Percentiles rank a stretch among this genome's conserved stretches.
Conservation (phyloP, 2,888 invertebrate genomes). For the Boloria euphrosyne region DNA sequence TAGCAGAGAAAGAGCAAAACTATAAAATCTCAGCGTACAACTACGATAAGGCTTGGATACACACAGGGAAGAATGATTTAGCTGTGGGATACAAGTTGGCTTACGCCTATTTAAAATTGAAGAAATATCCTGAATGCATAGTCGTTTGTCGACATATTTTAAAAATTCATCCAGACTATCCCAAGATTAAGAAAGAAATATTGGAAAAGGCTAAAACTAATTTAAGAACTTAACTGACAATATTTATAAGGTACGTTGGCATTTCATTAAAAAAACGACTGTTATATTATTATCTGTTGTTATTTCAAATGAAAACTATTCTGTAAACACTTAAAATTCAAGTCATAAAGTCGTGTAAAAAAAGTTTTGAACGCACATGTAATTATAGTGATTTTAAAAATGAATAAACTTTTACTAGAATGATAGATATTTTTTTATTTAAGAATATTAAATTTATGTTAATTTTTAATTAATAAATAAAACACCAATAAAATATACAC, state of each 20-base stretch:
- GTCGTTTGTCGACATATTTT: conserved; percentile 93
- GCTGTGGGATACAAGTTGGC: conserved; percentile 96
- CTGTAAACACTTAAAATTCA: no score
- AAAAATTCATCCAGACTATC: conserved; percentile 91
- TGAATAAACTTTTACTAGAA: no score
- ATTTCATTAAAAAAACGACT: no score
- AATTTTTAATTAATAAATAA: conserved; percentile 44
- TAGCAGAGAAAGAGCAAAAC: conserved; percentile 95
- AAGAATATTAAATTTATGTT: neutral
- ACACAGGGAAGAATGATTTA: conserved; percentile 91
- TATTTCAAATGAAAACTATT: no score
- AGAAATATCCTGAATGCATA: conserved; percentile 93
- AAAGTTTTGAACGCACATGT: no score
- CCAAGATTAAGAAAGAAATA: conserved; percentile 95
- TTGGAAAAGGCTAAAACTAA: conserved; percentile 93
- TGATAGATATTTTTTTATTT: no score
- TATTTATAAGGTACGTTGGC: neutral
- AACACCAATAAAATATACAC: conserved; percentile 59
- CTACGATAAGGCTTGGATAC: conserved; percentile 94
- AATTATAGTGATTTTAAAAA: no score
- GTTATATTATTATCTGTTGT: neutral
- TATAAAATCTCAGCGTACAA: conserved; percentile 92
- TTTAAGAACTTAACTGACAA: conserved; percentile 81
- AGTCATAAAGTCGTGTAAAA: no score
- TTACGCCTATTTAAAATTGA: conserved; percentile 94